phyloP scores from a whole-genome alignment of 2,113 vertebrate species.

The Tringa solitaria region DNA sequence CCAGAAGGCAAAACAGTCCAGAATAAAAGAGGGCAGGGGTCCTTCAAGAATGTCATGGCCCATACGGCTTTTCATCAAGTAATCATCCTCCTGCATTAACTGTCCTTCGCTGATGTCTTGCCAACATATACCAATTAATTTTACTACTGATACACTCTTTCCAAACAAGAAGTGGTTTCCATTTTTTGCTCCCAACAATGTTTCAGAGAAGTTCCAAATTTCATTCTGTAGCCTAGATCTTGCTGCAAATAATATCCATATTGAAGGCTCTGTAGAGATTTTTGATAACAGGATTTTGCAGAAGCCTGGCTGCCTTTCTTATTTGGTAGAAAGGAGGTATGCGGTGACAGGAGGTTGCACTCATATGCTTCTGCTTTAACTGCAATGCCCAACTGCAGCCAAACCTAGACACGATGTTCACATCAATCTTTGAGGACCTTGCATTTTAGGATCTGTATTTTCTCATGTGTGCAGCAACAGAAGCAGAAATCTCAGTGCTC shows the following conservation, averaged over 20 bases:
- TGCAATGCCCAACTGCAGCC: neutral
- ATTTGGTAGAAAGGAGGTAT: neutral
- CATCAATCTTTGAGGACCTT: neutral
- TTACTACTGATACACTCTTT: neutral
- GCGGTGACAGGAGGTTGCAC: neutral
- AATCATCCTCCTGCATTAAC: neutral
- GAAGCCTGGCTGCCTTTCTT: neutral
- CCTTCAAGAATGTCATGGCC: neutral
- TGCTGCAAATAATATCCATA: neutral
- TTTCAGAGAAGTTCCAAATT: neutral
- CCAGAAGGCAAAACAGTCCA: neutral
- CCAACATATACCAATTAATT: neutral
- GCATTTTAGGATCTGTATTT: slow-evolving; percentile 64
- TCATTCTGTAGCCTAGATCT: neutral
- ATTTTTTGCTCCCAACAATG: neutral
- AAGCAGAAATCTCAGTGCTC: slow-evolving; percentile 79
- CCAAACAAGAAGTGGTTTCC: neutral
- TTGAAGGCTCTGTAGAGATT: neutral
- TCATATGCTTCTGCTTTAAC: neutral
- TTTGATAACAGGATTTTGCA: neutral
- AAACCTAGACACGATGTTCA: neutral
- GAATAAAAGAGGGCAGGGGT: neutral
- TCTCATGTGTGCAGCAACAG: slow-evolving; percentile 88
- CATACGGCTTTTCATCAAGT: neutral
- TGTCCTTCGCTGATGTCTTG: neutral